These are phyloP conservation scores for Sinentomon sp. DNA, from an alignment of 2,888 invertebrate genomes.

Conservation along the genomic window DNA sequence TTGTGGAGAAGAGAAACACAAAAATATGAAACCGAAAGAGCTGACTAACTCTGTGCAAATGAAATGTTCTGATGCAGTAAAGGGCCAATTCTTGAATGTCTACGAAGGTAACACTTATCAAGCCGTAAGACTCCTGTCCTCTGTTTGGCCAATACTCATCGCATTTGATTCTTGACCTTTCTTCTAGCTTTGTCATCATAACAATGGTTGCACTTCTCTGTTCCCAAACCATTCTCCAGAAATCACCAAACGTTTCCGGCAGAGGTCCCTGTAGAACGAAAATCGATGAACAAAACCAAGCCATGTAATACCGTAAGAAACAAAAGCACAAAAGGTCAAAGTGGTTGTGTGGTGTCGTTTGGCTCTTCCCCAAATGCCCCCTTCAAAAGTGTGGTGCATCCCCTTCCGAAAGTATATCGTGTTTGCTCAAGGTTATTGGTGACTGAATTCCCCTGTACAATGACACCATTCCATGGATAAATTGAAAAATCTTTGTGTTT, in stretches of 20 bases:
- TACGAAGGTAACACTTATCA: constrained; percentile 73
- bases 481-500: neutral
- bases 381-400: too few relatives aligned
- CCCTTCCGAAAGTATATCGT: too few relatives aligned
- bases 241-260: constrained; percentile 89
- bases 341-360: too few relatives aligned
- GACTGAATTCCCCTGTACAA: too few relatives aligned
- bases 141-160: constrained; percentile 89
- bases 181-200: constrained; percentile 98
- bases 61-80: constrained; percentile 91
- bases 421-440: too few relatives aligned
- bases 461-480: too few relatives aligned
- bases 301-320: neutral
- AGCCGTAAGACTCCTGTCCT: constrained; percentile 80
- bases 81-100: constrained; percentile 92
- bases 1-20: too few relatives aligned
- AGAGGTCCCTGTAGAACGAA: constrained; percentile 44
- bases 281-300: neutral
- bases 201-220: constrained; percentile 77
- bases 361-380: too few relatives aligned
- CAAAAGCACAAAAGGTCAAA: too few relatives aligned
- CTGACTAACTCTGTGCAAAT: constrained; percentile 34
- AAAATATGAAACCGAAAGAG: too few relatives aligned
- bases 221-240: constrained; percentile 99
- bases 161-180: constrained; percentile 83